Base-by-base conservation (phyloP, 1,140 invertebrate species). In the Carcinoscorpius rotundicauda region DNA sequence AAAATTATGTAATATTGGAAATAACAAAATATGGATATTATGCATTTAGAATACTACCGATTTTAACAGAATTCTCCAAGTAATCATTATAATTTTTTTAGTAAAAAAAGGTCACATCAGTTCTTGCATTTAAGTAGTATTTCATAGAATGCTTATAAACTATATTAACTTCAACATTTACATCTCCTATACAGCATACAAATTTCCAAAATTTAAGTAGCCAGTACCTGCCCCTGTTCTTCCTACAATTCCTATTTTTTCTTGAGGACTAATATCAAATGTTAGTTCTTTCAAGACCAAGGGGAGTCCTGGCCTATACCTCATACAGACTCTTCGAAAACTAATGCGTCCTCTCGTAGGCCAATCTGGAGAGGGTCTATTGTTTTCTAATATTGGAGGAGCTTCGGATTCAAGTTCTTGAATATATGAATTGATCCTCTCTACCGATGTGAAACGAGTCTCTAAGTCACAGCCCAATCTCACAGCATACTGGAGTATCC, bases 321-420 rank as follows among this genome's bases (percentile, higher is more conserved):
- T 78, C 63, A 89, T 74, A 51, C 81, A 83, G 3, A 87, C 85
- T 67, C 84, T 81, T 68, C 86, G 80, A 71, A 89, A 88, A 66
- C 79, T 76, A 52, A 90, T 84, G 71, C 85, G 82, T 4, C 87
- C 87, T 62, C 81, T 81, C 61, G 80, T 76, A 56, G 87, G 86
- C 87, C 87, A 90, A 9, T 74, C 69, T 52, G 53, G 56, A 4
- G 64, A 56, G 49, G 68, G 63, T 60, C 85, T 73, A 55, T 78
- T 73, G 61, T 82, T 78, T 5, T 67, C 66, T 50, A 64, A 64
- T 5, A 56, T 58, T 29, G 64, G 49, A 51, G 62, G 55, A 11
- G 65, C 58, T 64, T 72, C 71, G 5, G 52, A 51, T 64, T 66
- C 64, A 11, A 72, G 51, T 4, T 71, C 77, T 70, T 79, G 74